Conservation (phyloP, 1,140 invertebrate genomes). For the Drosophila sturtevanti region DNA sequence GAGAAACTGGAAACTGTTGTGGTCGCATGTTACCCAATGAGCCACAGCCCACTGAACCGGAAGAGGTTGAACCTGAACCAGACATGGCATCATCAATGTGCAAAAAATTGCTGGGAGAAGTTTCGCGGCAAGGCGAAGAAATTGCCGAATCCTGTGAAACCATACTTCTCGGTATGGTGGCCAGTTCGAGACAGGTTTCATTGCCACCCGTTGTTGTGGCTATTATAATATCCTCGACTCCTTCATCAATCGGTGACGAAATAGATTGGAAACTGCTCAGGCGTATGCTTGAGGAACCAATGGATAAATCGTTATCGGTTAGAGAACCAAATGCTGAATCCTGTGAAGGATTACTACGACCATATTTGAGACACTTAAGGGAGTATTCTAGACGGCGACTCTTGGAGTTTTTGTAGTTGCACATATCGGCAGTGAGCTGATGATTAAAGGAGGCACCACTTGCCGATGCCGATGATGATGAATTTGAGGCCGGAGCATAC, state of each 20-base stretch:
- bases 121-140: slow-evolving; percentile 77
- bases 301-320: slow-evolving; percentile 81
- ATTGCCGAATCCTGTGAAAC: slow-evolving; percentile 82
- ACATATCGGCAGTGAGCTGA: slow-evolving; percentile 80
- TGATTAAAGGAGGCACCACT: slow-evolving; percentile 69
- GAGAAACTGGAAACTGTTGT: slow-evolving; percentile 77
- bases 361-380: slow-evolving; percentile 79
- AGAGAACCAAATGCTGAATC: slow-evolving; percentile 82
- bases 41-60: slow-evolving; percentile 57
- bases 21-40: slow-evolving; percentile 66
- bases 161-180: slow-evolving; percentile 76
- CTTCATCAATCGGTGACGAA: slow-evolving; percentile 82
- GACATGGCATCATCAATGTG: slow-evolving; percentile 76
- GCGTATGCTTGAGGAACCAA: slow-evolving; percentile 77
- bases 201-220: slow-evolving; percentile 80
- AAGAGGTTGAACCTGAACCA: slow-evolving; percentile 63
- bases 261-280: slow-evolving; percentile 82
- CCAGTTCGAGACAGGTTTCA: slow-evolving; percentile 76
- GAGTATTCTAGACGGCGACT: slow-evolving; percentile 80
- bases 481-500: slow-evolving; percentile 40
- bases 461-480: slow-evolving; percentile 20
- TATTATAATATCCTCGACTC: slow-evolving; percentile 81
- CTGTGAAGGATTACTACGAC: slow-evolving; percentile 82
- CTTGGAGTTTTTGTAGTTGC: slow-evolving; percentile 82
- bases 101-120: slow-evolving; percentile 76